Percentiles rank a stretch among this genome's conserved stretches.
These are phyloP conservation scores for Rattus norvegicus DNA, from an alignment of 2,113 vertebrate genomes.

Conservation along the genomic window GRCr8 NC_086022.1:172686501-172687000, in stretches of 20 bases:
- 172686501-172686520: too few species aligned
- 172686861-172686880: background rate
- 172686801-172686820: too few species aligned
- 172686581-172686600: background rate
- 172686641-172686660: background rate
- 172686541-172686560: too few species aligned
- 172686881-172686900: too few species aligned
- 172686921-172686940: background rate
- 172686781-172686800: background rate
- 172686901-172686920: too few species aligned
- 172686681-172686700: background rate
- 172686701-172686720: background rate
- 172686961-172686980: background rate
- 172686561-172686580: background rate
- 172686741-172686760: background rate
- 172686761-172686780: background rate
- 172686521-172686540: background rate
- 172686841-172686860: background rate
- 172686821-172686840: background rate
- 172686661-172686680: background rate
- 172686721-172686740: background rate
- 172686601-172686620: fast-evolving
- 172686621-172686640: background rate
- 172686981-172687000: too few species aligned
- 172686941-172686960: too few species aligned